Evolutionary conservation across 2,888 invertebrate genomes (phyloP).

Genomic region (Gnatocerus cornutus): DNA sequence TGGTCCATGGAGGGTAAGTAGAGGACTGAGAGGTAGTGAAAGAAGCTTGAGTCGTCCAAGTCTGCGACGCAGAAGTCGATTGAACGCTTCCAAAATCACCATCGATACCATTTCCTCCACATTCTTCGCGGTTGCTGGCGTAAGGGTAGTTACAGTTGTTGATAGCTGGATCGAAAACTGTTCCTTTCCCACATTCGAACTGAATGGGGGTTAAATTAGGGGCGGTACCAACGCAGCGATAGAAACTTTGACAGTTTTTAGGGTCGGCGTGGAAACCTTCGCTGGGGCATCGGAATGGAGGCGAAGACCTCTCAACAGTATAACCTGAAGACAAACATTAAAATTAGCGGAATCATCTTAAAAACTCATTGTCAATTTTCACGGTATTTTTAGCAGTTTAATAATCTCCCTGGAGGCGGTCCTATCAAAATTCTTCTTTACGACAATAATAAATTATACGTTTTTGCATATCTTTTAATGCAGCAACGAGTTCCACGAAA

Average conservation of each 20-base stretch:
- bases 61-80: slow-evolving; percentile 56
- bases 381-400: background rate
- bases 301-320: slow-evolving; percentile 11
- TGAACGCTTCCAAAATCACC: slow-evolving; percentile 55
- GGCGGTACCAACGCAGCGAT: slow-evolving; percentile 80
- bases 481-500: background rate
- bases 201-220: slow-evolving; percentile 75
- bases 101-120: slow-evolving; percentile 75
- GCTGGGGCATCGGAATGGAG: slow-evolving; percentile 53
- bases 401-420: background rate
- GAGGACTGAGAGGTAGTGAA: background rate
- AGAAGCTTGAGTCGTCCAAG: slow-evolving; percentile 31
- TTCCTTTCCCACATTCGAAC: slow-evolving; percentile 84
- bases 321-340: slow-evolving; percentile 5
- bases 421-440: background rate
- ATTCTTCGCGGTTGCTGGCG: slow-evolving; percentile 80
- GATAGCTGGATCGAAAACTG: slow-evolving; percentile 81
- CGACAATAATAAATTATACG: background rate
- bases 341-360: no score
- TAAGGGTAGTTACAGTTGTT: slow-evolving; percentile 82
- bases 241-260: slow-evolving; percentile 80
- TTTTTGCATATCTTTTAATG: background rate
- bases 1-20: slow-evolving; percentile 22
- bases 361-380: background rate
- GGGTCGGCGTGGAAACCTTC: slow-evolving; percentile 82